Evolutionary conservation across 2,113 vertebrate species (phyloP).

Genomic region (Oreotrochilus melanogaster): DNA sequence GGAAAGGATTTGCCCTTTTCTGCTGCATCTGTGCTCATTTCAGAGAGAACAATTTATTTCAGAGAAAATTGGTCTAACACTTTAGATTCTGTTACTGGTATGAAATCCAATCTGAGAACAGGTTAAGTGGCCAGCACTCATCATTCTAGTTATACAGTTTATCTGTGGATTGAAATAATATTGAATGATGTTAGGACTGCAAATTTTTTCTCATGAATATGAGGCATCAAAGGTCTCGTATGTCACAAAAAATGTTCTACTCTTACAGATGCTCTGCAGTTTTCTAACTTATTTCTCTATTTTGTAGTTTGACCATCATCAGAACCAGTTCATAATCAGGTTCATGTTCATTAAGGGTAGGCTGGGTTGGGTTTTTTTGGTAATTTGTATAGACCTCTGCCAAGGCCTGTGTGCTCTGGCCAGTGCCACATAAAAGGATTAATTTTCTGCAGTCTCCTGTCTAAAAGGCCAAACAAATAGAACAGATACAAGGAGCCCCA

Average conservation of each 20-base stretch:
- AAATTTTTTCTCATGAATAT: not conserved
- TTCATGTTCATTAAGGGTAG: too few species aligned
- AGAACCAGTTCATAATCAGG: not conserved
- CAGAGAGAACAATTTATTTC: conserved; percentile 7
- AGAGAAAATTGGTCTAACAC: not conserved
- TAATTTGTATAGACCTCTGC: not conserved
- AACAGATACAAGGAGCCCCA: not conserved
- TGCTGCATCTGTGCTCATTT: not conserved
- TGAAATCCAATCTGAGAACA: not conserved
- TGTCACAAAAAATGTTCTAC: not conserved
- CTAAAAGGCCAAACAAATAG: not conserved
- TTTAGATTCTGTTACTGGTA: not conserved
- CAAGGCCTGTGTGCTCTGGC: accelerated
- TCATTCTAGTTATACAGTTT: not conserved
- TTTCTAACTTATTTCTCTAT: not conserved
- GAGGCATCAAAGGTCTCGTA: not conserved
- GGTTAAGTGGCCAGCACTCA: not conserved
- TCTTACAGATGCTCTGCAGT: not conserved
- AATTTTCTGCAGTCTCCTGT: not conserved
- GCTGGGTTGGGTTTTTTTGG: not conserved
- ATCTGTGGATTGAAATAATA: not conserved
- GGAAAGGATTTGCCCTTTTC: not conserved
- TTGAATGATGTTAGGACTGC: not conserved
- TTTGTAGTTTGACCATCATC: not conserved
- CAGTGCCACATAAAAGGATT: not conserved